Conservation (phyloP, 2,888 invertebrate genomes). For the Brachynemurus nebulosus region DNA sequence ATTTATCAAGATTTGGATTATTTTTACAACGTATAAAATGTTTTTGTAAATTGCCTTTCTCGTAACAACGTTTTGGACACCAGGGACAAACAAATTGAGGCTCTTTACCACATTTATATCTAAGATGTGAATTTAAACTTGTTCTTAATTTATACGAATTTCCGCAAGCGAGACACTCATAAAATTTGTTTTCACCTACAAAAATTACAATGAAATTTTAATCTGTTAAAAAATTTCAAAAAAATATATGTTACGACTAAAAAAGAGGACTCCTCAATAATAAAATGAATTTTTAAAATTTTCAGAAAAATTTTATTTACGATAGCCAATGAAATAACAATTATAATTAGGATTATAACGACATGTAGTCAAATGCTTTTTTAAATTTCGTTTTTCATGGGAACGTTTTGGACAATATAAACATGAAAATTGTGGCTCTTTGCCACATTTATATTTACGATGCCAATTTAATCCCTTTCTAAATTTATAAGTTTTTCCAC, state of each 20-base stretch:
- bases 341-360: no score
- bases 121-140: constrained; percentile 19
- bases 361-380: no score
- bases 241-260: no score
- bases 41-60: neutral
- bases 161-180: neutral
- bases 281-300: no score
- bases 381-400: no score
- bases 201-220: neutral
- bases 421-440: constrained; percentile 30
- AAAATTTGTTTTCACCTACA: neutral
- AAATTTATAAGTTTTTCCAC: neutral
- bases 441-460: constrained; percentile 33
- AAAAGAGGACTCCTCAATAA: no score
- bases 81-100: constrained; percentile 20
- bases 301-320: no score
- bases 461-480: constrained; percentile 30
- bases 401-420: constrained; percentile 27
- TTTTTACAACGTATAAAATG: neutral
- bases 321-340: no score
- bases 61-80: constrained; percentile 12
- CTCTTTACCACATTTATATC: constrained; percentile 22
- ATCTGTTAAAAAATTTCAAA: no score
- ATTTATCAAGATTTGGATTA: neutral
- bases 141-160: neutral